Evolutionary conservation across 2,888 invertebrate genomes (phyloP), one percentile per base, ranked within the genome.

Genomic region (Cheilosia soror): DNA sequence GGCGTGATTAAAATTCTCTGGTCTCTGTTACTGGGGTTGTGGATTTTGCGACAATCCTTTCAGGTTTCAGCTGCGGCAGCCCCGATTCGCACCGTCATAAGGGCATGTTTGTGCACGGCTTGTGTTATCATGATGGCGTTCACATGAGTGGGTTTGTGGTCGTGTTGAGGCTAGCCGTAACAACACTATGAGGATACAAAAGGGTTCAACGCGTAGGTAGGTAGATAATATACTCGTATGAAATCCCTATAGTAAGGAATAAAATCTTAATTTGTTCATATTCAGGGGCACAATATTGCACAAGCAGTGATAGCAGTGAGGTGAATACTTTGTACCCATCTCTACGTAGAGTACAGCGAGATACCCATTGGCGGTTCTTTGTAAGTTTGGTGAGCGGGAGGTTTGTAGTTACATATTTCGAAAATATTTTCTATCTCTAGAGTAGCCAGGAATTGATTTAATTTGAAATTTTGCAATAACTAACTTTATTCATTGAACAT

Each of bases 1-100:
- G 72, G 71, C 85, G 72, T 85, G 85, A 85, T 85, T 85, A 85
- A 85, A 85, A 81, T 81, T 72, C 80, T 75, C 69, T 66, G 60
- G 9, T 27, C 80, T 58, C 31, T 58, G 58, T 71, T 60, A 44
- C 60, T 20, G 51, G 49, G 53, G 49, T 49, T 81, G 85, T 68
- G 81, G 72, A 71, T 58, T 69, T 69, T 85, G 81, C 62, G 75
- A 81, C 85, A 81, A 77, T 76, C 76, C 81, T 85, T 81, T 81
- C 58, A 63, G 68, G 76, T 85, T 81, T 81, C 58, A 63, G 68
- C 29, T 66, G 78, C 55, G 63, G 55, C 55, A 55, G 51, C 58
- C 71, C 57, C 20, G 51, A 76, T 68, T 72, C 60, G n/a, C n/a
- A n/a, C 71, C 68, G 58, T 49, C 71, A 72, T 85, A 63, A 85